Conservation (phyloP, 2,113 vertebrate species). For the Calidris pugnax region DNA sequence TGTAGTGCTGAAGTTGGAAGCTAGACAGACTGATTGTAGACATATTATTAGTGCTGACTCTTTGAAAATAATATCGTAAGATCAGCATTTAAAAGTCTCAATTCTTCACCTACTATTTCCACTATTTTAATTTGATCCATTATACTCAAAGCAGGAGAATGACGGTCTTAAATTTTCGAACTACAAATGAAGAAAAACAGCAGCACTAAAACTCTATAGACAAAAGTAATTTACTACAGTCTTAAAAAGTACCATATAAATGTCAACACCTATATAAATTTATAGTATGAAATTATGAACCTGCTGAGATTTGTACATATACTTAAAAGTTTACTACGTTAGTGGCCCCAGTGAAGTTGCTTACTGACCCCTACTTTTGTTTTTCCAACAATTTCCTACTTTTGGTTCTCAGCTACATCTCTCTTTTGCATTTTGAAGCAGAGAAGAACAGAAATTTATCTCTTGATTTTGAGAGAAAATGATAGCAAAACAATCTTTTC, state of each 20-base stretch:
- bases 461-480: not conserved
- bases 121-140: not conserved
- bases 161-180: not conserved
- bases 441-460: not conserved
- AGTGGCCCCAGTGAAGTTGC: not conserved
- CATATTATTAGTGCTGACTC: not conserved
- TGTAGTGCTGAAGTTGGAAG: constrained; percentile 11
- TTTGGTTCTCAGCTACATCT: not conserved
- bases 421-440: not conserved
- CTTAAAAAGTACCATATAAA: constrained; percentile 50
- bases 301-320: not conserved
- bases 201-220: constrained; percentile 15
- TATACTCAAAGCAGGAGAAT: not conserved
- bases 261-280: constrained; percentile 32
- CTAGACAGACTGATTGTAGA: not conserved
- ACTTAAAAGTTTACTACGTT: not conserved
- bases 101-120: not conserved
- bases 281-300: not conserved
- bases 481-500: not conserved
- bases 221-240: constrained; percentile 14
- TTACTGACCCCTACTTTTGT: not conserved
- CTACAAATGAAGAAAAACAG: constrained; percentile 45
- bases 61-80: constrained; percentile 37
- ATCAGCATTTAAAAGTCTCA: constrained; percentile 15
- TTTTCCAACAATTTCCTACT: not conserved